Percentiles rank a stretch among this genome's conserved stretches.
These are phyloP conservation scores for Diorhabda elongata DNA, from an alignment of 1,140 invertebrate genomes.

Conservation along the genomic window DNA sequence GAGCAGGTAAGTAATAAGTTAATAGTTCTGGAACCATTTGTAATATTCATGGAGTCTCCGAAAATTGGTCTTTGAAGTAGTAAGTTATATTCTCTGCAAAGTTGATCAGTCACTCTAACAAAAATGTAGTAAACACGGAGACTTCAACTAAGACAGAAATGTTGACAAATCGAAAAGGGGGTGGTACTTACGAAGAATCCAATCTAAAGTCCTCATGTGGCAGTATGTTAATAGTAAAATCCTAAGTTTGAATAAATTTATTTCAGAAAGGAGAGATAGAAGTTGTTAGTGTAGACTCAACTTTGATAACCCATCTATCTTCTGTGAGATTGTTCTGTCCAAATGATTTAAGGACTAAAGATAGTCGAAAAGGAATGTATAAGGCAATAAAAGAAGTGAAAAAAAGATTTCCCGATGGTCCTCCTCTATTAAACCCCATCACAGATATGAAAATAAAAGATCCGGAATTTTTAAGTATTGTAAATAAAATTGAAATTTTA, in stretches of 20 bases:
- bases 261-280: conserved; percentile 74
- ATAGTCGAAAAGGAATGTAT: conserved; percentile 77
- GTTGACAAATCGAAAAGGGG: too few relatives aligned
- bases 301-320: conserved; percentile 82
- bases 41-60: too few relatives aligned
- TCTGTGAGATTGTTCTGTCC: conserved; percentile 88
- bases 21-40: too few relatives aligned
- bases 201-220: too few relatives aligned
- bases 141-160: too few relatives aligned
- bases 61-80: too few relatives aligned
- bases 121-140: too few relatives aligned
- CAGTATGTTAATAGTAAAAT: too few relatives aligned
- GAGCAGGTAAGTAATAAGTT: conserved; percentile 49
- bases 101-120: too few relatives aligned
- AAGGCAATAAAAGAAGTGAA: conserved; percentile 90
- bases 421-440: conserved; percentile 88
- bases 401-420: conserved; percentile 78
- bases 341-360: conserved; percentile 77
- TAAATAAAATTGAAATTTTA: conserved; percentile 76
- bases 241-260: too few relatives aligned
- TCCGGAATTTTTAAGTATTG: conserved; percentile 70
- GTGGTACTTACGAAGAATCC: too few relatives aligned
- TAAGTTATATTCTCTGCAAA: too few relatives aligned
- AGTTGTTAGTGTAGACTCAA: conserved; percentile 81
- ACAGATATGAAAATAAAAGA: conserved; percentile 96